Base-by-base conservation (phyloP, 2,113 vertebrate genomes). In the Actinemys pallida region DNA sequence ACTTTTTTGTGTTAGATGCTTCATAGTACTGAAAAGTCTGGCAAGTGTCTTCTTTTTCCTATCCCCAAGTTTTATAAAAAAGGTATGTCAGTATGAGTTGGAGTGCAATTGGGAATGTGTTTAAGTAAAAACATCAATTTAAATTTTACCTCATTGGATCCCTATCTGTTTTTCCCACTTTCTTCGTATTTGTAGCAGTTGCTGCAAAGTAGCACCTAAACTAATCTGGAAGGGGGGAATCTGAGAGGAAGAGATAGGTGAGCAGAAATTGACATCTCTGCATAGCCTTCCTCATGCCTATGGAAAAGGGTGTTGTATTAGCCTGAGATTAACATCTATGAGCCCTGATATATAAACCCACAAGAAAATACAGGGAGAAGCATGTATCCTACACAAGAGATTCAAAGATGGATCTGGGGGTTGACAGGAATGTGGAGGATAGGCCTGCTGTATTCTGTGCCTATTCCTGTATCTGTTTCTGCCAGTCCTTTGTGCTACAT, bases 171-270 rank as follows among this genome's bases (percentile, higher is more conserved):
- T 62, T 94, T 69, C 54, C 0, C 24, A 2, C 76, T 81, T 14
- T 49, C 57, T 85, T 90, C 1, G 1, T 76, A 83, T 95, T 84
- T 79, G 75, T 89, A 93, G 52, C 83, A 86, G 86, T 76, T 89
- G 17, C 47, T 89, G 39, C 2, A 86, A 92, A 91, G 81, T 47
- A 1, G 84, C 52, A 4, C 11, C 56, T 90, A 42, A 92, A 93
- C 87, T 3, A 91, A 82, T 5, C 5, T 83, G 47, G 86, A 80
- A 24, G 42, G 54, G 1, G 50, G 50, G 50, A 50, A 50, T 47
- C 88, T n/a, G 59, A 86, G 81, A 53, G 35, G 88, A 95, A 93
- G 90, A 93, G 31, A 5, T 65, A 82, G 27, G 81, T 59, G 89
- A 88, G 31, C 22, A 89, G 80, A 96, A 95, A 54, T 5, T 3